A percentile compares a stretch with the other conserved stretches of the same genome.
These are phyloP conservation scores for Pyrochroa serraticornis DNA, from an alignment of 2,888 invertebrate genomes.

Conservation along the genomic window DNA sequence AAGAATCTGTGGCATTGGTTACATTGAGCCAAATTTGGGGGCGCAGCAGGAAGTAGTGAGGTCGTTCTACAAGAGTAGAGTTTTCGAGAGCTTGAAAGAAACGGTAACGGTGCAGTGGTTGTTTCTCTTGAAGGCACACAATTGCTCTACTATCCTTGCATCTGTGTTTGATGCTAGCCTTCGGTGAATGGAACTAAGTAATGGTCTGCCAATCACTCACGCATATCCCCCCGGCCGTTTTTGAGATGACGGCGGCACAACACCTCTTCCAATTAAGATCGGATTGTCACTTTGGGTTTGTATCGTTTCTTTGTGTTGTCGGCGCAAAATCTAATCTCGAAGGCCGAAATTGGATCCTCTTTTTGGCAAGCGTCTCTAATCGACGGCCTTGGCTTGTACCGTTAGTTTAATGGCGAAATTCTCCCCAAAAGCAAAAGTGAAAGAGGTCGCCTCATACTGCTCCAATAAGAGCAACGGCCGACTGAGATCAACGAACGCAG, in stretches of 20 bases:
- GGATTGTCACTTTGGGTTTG: too few relatives aligned
- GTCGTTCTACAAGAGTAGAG: not conserved
- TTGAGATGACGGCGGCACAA: not conserved
- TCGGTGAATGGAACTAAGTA: constrained; percentile 1
- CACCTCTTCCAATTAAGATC: not conserved
- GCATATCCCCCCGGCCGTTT: not conserved
- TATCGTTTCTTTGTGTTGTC: too few relatives aligned
- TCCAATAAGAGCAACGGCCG: constrained; percentile 47
- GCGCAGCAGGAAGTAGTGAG: constrained; percentile 3
- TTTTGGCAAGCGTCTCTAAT: too few relatives aligned
- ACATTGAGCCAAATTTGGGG: not conserved
- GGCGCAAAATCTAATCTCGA: too few relatives aligned
- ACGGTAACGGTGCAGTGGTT: constrained; percentile 16
- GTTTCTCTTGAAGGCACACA: constrained; percentile 9
- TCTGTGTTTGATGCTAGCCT: constrained; percentile 7
- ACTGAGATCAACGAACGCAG: constrained; percentile 47
- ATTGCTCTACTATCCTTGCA: constrained; percentile 17
- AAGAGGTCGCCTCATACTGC: constrained; percentile 26
- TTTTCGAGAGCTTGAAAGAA: constrained; percentile 9
- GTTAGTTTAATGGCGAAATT: too few relatives aligned
- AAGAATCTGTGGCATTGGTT: too few relatives aligned
- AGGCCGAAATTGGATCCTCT: too few relatives aligned
- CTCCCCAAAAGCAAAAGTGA: too few relatives aligned
- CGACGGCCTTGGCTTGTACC: too few relatives aligned
- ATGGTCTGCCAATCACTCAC: constrained; percentile 5